Base-by-base conservation (phyloP, 2,888 invertebrate species). In the Stenchaetothrips biformis region DNA sequence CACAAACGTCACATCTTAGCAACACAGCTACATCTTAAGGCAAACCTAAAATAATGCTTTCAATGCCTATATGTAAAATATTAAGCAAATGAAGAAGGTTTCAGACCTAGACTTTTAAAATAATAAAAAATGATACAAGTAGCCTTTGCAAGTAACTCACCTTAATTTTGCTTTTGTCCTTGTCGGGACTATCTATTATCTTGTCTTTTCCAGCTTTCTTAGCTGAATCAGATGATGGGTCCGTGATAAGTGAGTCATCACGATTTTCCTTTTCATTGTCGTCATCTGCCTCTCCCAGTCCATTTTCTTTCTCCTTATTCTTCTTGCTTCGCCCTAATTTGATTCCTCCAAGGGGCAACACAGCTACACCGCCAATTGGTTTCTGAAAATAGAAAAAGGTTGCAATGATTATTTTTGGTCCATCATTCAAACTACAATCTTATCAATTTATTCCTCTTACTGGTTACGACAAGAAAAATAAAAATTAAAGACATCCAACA, bases 301-400 rank as follows among this genome's bases (percentile, higher is more conserved):
- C 82, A n/a, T 83, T 82, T 74, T 83, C 89, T 80, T 92, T 88
- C 81, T 89, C 88, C 84, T 90, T 89, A 85, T 89, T 89, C 85
- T 89, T 90, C 84, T 89, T 89, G 83, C 89, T 88, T 81, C 89
- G 86, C 81, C 89, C 90, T 79, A 86, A 85, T 78, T 82, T 84
- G 37, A 86, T 83, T 18, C 83, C 86, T 67, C 91, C 91, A 27
- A 92, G 89, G 79, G 95, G 95, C 87, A 95, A 90, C 83, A 95
- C 95, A 82, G 94, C 93, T 81, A 95, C 93, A 11, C 95, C 95
- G 78, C 95, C 95, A 53, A 93, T 89, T 48, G 94, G 94, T 88
- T 94, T 94, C 95, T 95, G 89, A 79, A 89, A 89, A 83, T 1
- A 37, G 2, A 37, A 37, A 37, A 37, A 37, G 1, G 4, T 37